Conservation (phyloP, 2,888 invertebrate species). For the Drosophila rellima region DNA sequence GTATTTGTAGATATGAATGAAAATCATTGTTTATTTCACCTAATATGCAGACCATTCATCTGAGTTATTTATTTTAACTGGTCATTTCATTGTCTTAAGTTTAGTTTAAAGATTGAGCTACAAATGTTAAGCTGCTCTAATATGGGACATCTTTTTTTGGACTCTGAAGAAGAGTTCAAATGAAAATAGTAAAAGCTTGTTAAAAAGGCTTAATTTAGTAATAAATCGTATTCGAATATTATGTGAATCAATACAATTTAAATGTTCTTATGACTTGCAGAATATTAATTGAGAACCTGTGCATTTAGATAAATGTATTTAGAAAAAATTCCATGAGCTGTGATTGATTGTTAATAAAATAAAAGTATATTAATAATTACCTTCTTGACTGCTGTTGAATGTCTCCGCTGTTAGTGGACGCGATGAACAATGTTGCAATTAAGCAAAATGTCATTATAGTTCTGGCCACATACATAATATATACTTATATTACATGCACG, state of each 20-base stretch:
- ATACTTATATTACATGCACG: constrained; percentile 32
- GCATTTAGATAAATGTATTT: not conserved
- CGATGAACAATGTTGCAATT: constrained; percentile 40
- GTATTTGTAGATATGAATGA: not conserved
- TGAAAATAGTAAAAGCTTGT: too few species aligned
- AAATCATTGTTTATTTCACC: not conserved
- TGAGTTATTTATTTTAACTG: not conserved
- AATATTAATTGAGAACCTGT: not conserved
- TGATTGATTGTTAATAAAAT: not conserved
- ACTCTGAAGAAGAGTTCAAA: too few species aligned
- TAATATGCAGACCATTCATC: not conserved
- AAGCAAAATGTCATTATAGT: constrained; percentile 44
- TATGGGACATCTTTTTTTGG: too few species aligned
- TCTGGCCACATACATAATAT: constrained; percentile 54
- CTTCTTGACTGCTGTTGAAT: constrained; percentile 25
- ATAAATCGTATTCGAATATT: too few species aligned
- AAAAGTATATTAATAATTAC: constrained; percentile 25
- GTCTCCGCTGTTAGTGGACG: constrained; percentile 24
- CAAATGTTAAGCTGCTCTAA: not conserved
- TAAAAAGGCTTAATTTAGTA: too few species aligned
- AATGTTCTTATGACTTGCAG: not conserved
- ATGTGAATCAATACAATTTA: too few species aligned
- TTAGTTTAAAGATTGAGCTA: not conserved
- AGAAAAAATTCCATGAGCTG: not conserved
- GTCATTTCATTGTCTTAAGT: not conserved